A percentile compares a stretch with the other conserved stretches of the same genome.
Evolutionary conservation across 2,797 vertebrate species (phyloP).

Genomic region (Leptatherina wallacei): DNA sequence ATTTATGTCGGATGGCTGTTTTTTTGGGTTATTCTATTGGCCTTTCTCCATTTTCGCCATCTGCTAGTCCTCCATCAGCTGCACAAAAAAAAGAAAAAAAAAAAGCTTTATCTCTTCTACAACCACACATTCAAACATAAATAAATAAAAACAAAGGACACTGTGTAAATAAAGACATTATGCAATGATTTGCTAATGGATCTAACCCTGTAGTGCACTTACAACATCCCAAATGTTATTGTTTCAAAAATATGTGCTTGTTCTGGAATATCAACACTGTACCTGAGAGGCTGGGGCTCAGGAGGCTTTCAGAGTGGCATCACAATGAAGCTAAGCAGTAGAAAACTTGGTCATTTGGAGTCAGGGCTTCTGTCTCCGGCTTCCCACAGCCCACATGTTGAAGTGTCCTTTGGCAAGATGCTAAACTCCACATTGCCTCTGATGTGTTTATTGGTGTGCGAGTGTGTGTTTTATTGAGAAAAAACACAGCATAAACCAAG

Average conservation of each 20-base stretch:
- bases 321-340: background rate
- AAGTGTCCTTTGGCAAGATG: background rate
- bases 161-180: background rate
- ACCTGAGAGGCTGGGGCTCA: background rate
- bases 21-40: conserved; percentile 13
- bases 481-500: background rate
- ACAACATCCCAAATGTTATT: background rate
- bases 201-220: background rate
- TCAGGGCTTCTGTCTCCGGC: background rate
- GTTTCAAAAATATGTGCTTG: background rate
- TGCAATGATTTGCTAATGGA: background rate
- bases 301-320: background rate
- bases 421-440: background rate
- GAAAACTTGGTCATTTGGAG: no score
- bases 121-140: background rate
- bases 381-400: background rate
- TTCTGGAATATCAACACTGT: background rate
- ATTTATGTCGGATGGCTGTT: conserved; percentile 4
- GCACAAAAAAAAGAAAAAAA: background rate
- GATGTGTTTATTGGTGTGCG: background rate
- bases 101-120: conserved; percentile 1
- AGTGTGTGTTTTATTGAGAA: background rate
- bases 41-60: conserved; percentile 16
- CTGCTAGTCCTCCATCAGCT: conserved; percentile 11
- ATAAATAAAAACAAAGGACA: background rate